Evolutionary conservation across 2,797 vertebrate genomes (phyloP).

Genomic region (Pagetopsis macropterus): DNA sequence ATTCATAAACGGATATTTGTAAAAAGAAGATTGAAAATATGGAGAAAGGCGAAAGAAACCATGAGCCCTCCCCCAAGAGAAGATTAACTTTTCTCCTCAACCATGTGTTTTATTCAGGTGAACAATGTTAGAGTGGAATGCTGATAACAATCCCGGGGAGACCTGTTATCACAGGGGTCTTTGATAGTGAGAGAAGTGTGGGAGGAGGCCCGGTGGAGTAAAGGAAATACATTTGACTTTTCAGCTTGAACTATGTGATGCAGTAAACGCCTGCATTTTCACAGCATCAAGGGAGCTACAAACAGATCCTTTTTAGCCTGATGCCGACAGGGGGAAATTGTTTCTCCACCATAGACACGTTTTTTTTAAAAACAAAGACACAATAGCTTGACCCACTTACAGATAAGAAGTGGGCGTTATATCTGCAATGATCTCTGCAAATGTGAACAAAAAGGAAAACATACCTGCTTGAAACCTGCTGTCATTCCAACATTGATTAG

Average conservation of each 20-base stretch:
- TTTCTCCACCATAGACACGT: background rate
- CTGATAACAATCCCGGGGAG: conserved; percentile 64
- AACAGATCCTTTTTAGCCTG: conserved; percentile 23
- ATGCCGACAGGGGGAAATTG: conserved; percentile 15
- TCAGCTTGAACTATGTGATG: conserved; percentile 39
- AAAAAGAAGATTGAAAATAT: conserved; percentile 50
- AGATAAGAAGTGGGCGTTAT: background rate
- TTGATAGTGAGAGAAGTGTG: conserved; percentile 63
- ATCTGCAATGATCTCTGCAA: background rate
- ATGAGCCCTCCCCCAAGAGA: conserved; percentile 36
- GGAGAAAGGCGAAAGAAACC: conserved; percentile 45
- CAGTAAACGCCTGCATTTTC: conserved; percentile 34
- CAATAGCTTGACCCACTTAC: background rate
- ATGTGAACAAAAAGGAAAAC: conserved; percentile 14
- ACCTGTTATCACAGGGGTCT: conserved; percentile 63
- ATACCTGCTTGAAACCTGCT: background rate
- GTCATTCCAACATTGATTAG: background rate
- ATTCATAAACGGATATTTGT: conserved; percentile 39
- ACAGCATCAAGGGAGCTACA: conserved; percentile 23
- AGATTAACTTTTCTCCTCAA: conserved; percentile 55
- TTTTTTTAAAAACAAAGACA: background rate
- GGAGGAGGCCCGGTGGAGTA: conserved; percentile 47
- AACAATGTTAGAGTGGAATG: conserved; percentile 66
- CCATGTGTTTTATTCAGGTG: conserved; percentile 68
- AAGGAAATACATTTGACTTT: conserved; percentile 56